These are phyloP conservation scores for Cataglyphis altisquamis DNA, from an alignment of 2,888 invertebrate genomes.

Conservation along the genomic window DNA sequence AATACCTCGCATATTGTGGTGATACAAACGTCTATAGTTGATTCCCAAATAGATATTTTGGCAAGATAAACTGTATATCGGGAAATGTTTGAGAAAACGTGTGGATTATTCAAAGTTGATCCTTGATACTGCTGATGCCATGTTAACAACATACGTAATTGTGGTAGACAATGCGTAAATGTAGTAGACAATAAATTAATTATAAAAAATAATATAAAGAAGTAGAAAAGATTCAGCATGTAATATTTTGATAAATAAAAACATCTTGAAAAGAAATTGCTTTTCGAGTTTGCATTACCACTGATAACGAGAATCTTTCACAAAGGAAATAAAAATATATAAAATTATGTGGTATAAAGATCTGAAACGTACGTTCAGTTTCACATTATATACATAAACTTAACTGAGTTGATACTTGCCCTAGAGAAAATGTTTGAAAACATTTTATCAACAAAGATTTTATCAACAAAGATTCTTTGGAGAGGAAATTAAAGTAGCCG, in stretches of 20 bases:
- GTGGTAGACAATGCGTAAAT: conserved; percentile 4
- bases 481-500: conserved; percentile 17
- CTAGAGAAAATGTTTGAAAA: not conserved
- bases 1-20: conserved; percentile 25
- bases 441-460: not conserved
- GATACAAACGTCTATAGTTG: conserved; percentile 16
- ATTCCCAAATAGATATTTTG: conserved; percentile 17
- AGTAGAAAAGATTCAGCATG: not conserved
- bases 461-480: not conserved
- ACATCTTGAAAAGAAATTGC: not conserved
- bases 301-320: not conserved
- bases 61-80: conserved; percentile 23
- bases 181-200: not conserved
- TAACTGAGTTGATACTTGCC: not conserved
- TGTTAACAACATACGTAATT: conserved; percentile 13
- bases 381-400: not conserved
- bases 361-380: not conserved
- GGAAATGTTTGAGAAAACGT: conserved; percentile 38
- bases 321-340: not conserved
- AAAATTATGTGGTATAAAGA: not conserved
- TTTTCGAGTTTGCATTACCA: not conserved
- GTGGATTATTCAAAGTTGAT: conserved; percentile 13
- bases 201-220: not conserved
- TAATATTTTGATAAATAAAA: not conserved
- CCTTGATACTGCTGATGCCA: not conserved